Evolutionary conservation across 1,140 invertebrate genomes (phyloP), one percentile per base, ranked within the genome.

Genomic region (Matsumurasca onukii): DNA sequence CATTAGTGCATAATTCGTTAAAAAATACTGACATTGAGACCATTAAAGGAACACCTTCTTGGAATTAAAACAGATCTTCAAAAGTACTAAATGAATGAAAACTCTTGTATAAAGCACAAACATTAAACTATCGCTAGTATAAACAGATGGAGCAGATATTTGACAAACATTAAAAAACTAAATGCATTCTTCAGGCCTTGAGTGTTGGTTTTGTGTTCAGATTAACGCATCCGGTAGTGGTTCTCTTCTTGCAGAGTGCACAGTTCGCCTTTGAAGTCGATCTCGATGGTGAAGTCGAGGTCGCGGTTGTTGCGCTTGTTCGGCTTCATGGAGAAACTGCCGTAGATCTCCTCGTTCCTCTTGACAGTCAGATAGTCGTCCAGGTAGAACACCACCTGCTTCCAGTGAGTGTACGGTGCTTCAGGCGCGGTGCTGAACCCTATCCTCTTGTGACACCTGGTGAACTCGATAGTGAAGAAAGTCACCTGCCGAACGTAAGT

Each of bases 371-470:
- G 88, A 74, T 97, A 96, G 70, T 98, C 93, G 75, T 98, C 92
- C 73, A 99, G 90, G 79, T 99, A 99, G 79, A 99, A 99, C 3
- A 99, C 97, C 0, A 97, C 99, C 80, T 99, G 98, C 80, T 99
- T 99, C 98, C 98, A 99, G 77, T 99, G 97, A 3, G 98, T 99
- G 78, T 99, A 99, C 3, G 91, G 91, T 2, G 93, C 90, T 77
- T 99, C 97, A 0, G 98, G 98, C 0, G 95, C 94, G 71, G 98
- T 99, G 72, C 96, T 98, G 81, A 99, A 99, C n/a, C 97, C 97
- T 70, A 97, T 92, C 29, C 94, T 84, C 82, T 98, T 99, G 83
- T 99, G 98, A 76, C 95, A 99, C 82, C 98, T 98, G 25, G 95
- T 97, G 83, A 99, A 99, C 80, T 99, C 97, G 70, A 99, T 95